phyloP scores from a whole-genome alignment of 2,113 vertebrate genomes.

The Pelusios castaneus region DNA sequence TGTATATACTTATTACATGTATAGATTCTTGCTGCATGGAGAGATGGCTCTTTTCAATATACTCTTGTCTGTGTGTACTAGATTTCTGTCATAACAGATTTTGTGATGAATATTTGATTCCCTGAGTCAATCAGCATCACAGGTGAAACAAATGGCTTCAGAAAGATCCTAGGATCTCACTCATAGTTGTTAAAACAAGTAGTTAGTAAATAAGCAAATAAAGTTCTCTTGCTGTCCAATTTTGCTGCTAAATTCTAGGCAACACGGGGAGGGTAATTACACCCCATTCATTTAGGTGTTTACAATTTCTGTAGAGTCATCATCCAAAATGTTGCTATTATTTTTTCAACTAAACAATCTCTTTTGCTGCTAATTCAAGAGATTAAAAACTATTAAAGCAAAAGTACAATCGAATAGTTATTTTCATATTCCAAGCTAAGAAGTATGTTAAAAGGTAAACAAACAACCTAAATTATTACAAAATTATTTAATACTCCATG shows the following conservation, averaged over 20 bases:
- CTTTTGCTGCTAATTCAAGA: neutral
- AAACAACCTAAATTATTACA: neutral
- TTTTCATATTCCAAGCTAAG: neutral
- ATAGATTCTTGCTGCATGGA: constrained; percentile 29
- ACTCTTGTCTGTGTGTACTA: neutral
- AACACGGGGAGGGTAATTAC: neutral
- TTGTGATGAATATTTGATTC: neutral
- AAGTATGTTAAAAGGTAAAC: neutral
- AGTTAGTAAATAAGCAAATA: neutral
- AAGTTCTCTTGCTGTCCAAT: neutral
- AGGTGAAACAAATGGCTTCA: neutral
- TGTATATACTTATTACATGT: constrained; percentile 46
- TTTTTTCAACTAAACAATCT: neutral
- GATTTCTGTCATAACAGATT: neutral
- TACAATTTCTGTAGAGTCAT: neutral
- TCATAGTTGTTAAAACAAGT: neutral
- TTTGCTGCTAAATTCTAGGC: fast-evolving
- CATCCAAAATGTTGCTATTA: neutral
- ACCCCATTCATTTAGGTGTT: neutral
- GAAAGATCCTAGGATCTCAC: neutral
- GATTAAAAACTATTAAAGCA: neutral
- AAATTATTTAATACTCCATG: neutral
- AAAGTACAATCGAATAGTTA: neutral
- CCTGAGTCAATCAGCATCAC: neutral
- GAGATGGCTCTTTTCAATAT: neutral